Conservation (phyloP, 2,113 vertebrate species). For the Microtus ochrogaster region DNA sequence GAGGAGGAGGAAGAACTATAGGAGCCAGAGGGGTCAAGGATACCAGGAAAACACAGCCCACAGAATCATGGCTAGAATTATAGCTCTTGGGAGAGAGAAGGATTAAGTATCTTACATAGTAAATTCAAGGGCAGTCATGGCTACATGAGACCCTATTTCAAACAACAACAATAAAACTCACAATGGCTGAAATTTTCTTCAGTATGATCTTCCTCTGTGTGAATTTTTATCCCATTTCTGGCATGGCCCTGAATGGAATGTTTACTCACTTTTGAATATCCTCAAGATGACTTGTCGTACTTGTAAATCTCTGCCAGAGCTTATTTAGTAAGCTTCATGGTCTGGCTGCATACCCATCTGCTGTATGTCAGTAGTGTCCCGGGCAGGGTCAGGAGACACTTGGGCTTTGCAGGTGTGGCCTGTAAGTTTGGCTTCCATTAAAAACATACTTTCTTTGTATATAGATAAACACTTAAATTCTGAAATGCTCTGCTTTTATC, state of each 20-base stretch:
- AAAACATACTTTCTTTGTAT: not conserved
- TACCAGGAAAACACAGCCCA: not conserved
- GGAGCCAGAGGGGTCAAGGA: not conserved
- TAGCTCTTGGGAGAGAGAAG: not conserved
- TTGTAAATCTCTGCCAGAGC: not conserved
- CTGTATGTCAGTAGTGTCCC: not conserved
- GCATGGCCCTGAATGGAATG: not conserved
- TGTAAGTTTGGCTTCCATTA: not conserved
- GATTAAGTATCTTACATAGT: not conserved
- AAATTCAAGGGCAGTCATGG: not conserved
- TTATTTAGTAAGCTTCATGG: not conserved
- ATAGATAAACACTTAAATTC: not conserved
- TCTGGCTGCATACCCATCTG: not conserved
- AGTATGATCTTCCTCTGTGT: not conserved
- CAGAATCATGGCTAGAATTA: not conserved
- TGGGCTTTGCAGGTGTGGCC: not conserved
- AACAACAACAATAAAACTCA: not conserved
- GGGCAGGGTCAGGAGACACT: too few species aligned
- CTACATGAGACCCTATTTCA: not conserved
- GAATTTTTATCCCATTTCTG: not conserved
- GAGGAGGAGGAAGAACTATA: not conserved
- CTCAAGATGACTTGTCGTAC: not conserved
- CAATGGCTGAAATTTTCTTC: not conserved
- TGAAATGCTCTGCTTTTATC: rapidly evolving
- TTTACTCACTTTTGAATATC: not conserved